Evolutionary conservation across 2,113 vertebrate species (phyloP).

Genomic region (Sylvicapra grimmia): DNA sequence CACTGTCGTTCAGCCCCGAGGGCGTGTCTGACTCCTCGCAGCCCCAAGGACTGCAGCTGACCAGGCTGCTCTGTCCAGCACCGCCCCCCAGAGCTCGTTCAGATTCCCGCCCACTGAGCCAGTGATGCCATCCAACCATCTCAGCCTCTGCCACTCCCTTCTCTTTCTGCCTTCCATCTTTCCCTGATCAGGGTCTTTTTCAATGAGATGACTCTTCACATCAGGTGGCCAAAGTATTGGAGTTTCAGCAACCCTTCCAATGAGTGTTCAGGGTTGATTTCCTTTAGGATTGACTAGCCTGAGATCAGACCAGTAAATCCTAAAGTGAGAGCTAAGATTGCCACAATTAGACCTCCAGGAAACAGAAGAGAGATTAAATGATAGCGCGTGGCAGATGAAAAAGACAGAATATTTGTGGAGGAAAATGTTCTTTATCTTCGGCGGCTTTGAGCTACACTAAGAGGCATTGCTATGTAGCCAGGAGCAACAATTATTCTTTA

Average conservation of each 20-base stretch:
- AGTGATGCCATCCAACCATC: not conserved
- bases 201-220: not conserved
- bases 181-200: not conserved
- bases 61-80: not conserved
- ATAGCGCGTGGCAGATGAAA: not conserved
- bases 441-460: not conserved
- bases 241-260: not conserved
- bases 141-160: not conserved
- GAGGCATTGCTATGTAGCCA: not conserved
- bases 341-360: not conserved
- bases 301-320: not conserved
- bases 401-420: not conserved
- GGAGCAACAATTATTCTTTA: not conserved
- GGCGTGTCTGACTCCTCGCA: not conserved
- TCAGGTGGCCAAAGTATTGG: not conserved
- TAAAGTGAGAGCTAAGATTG: not conserved
- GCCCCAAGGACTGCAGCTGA: rapidly evolving
- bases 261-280: not conserved
- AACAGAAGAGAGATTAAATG: not conserved
- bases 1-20: rapidly evolving
- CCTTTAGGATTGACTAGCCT: not conserved
- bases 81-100: not conserved
- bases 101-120: rapidly evolving
- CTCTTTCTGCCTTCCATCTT: not conserved
- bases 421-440: not conserved